A percentile compares a stretch with the other conserved stretches of the same genome.
phyloP scores from a whole-genome alignment of 2,888 invertebrate genomes.

The Danaus chrysippus region DNA sequence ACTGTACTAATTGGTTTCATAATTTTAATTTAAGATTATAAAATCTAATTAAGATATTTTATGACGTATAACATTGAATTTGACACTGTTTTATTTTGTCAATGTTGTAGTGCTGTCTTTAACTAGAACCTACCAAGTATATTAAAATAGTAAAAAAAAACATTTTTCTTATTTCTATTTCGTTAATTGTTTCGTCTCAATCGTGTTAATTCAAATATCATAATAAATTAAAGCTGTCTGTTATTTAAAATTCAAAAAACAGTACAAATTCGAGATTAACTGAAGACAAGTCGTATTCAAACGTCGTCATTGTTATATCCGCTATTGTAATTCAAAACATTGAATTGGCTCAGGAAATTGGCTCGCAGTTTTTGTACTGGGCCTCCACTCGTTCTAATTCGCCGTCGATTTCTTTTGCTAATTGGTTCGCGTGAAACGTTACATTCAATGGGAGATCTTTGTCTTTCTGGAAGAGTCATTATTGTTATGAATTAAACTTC shows the following conservation, averaged over 20 bases:
- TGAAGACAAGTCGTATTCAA: constrained; percentile 18
- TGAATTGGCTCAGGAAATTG: constrained; percentile 42
- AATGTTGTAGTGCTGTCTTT: too few relatives aligned
- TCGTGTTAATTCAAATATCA: too few relatives aligned
- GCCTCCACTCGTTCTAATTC: constrained; percentile 47
- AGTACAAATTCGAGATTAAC: constrained; percentile 9
- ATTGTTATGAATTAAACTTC: too few relatives aligned
- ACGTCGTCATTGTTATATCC: constrained; percentile 27
- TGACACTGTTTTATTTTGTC: too few relatives aligned
- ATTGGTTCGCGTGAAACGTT: constrained; percentile 47
- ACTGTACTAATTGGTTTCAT: constrained; percentile 36
- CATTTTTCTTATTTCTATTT: too few relatives aligned
- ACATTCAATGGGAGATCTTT: constrained; percentile 1
- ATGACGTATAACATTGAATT: too few relatives aligned
- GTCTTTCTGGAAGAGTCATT: neutral
- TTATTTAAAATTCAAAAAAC: neutral
- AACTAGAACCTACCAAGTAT: too few relatives aligned
- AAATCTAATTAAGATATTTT: too few relatives aligned
- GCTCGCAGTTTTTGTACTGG: constrained; percentile 41
- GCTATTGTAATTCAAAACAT: constrained; percentile 36
- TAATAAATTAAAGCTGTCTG: too few relatives aligned
- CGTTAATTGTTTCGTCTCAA: too few relatives aligned
- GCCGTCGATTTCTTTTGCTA: constrained; percentile 57
- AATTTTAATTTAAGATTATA: constrained; percentile 10
- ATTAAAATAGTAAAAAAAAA: too few relatives aligned